A percentile compares a stretch with the other conserved stretches of the same genome.
Conservation (phyloP, 2,888 invertebrate genomes). For the Dorcus hopei region DNA sequence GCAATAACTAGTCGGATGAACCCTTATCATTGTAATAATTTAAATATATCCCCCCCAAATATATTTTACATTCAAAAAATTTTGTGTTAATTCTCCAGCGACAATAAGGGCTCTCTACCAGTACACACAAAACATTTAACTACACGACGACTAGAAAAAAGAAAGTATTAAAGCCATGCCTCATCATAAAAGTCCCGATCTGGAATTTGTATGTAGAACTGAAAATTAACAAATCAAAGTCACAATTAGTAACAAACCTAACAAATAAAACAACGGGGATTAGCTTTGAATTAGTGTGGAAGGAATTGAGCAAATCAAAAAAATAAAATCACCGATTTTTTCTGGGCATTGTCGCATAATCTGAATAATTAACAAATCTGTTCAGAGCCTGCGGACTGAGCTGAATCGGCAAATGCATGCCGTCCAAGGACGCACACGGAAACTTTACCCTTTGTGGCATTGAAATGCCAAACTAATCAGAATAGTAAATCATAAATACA, state of each 20-base stretch:
- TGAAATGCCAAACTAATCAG: constrained; percentile 38
- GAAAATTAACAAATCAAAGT: not conserved
- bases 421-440: constrained; percentile 43
- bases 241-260: not conserved
- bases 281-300: constrained; percentile 2
- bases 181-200: constrained; percentile 4
- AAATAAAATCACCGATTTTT: constrained; percentile 27
- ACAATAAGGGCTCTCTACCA: not conserved
- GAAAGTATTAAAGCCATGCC: constrained; percentile 5
- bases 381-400: constrained; percentile 43
- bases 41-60: no score
- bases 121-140: not conserved
- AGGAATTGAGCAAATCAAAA: constrained; percentile 8
- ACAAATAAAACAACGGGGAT: not conserved
- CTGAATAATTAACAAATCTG: constrained; percentile 38
- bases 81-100: no score
- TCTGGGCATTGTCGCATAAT: constrained; percentile 44
- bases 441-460: constrained; percentile 48
- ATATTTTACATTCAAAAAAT: not conserved
- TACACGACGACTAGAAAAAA: not conserved
- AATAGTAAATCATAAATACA: constrained; percentile 1
- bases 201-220: constrained; percentile 8
- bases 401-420: constrained; percentile 42
- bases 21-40: no score
- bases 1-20: no score